Percentiles rank a stretch among this genome's conserved stretches.
Conservation (phyloP, 2,113 vertebrate species). For the Paracyprichromis sp. region DNA sequence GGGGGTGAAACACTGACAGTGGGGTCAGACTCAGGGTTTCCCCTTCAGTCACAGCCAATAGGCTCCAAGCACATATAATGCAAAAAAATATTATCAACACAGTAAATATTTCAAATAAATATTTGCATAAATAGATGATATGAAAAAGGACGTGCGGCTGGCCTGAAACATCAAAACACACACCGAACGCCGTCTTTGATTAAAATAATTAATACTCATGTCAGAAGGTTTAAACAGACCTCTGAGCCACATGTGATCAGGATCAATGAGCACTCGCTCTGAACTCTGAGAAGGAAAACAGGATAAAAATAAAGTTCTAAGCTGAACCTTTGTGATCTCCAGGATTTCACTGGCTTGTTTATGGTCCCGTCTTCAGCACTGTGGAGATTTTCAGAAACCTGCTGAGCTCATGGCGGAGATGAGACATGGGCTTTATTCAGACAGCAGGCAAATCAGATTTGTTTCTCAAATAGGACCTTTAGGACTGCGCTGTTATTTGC, state of each 20-base stretch:
- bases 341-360: neutral
- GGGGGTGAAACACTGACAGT: neutral
- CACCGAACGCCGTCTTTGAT: neutral
- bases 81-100: neutral
- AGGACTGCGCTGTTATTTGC: neutral
- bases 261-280: neutral
- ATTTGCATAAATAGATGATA: conserved; percentile 2
- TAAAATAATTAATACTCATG: neutral
- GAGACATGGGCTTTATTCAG: neutral
- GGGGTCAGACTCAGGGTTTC: neutral
- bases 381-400: accelerated
- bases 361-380: neutral
- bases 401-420: neutral
- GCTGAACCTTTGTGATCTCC: neutral
- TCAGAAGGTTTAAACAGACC: neutral
- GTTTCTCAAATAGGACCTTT: neutral
- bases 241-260: neutral
- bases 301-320: neutral
- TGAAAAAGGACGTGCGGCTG: neutral
- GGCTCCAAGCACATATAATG: neutral
- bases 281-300: neutral
- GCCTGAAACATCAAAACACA: neutral
- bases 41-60: neutral
- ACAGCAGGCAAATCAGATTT: neutral
- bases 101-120: neutral